Percentiles rank a stretch among this genome's conserved stretches.
Conservation (phyloP, 2,113 vertebrate genomes). For the Sebastes fasciatus region DNA sequence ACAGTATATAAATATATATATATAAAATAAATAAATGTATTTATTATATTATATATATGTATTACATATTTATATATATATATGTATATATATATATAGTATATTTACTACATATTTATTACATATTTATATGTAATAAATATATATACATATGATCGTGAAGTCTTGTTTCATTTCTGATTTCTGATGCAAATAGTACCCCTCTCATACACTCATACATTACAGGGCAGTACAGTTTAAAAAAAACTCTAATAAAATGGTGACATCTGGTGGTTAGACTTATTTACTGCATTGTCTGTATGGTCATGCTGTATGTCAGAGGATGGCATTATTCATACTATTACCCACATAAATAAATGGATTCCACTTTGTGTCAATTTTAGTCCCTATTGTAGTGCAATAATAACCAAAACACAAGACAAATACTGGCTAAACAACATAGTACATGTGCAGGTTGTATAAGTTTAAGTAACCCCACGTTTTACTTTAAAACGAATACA, state of each 20-base stretch:
- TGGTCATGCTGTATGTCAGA: background rate
- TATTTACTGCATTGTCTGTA: conserved; percentile 14
- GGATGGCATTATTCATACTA: background rate
- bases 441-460: background rate
- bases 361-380: background rate
- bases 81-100: no score
- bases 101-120: no score
- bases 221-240: background rate
- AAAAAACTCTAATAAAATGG: conserved; percentile 1
- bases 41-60: no score
- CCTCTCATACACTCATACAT: background rate
- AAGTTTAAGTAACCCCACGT: background rate
- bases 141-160: no score
- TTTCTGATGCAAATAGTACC: background rate
- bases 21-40: no score
- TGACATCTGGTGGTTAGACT: conserved; percentile 50
- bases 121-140: no score
- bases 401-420: background rate
- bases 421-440: background rate
- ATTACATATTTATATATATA: no score
- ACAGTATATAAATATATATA: no score
- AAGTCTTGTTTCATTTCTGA: background rate
- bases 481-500: background rate
- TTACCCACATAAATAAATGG: background rate
- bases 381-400: background rate